Percentiles rank a stretch among this genome's conserved stretches.
Conservation (phyloP, 1,140 invertebrate genomes). For the Pararge aegeria region DNA sequence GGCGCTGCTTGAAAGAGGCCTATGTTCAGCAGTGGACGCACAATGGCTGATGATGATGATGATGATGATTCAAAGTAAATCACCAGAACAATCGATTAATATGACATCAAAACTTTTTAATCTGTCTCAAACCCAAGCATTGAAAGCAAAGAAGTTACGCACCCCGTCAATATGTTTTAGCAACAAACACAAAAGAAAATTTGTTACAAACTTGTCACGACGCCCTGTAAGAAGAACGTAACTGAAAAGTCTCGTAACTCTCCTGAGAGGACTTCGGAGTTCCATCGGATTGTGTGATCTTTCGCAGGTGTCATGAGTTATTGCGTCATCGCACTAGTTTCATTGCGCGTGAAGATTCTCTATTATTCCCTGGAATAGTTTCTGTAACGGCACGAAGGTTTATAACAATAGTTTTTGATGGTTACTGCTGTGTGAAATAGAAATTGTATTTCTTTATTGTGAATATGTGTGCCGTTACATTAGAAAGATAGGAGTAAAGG, state of each 20-base stretch:
- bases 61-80: no score
- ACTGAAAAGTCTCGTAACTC: slow-evolving; percentile 26
- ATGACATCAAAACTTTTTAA: no score
- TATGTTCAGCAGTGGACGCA: no score
- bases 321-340: slow-evolving; percentile 25
- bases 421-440: background rate
- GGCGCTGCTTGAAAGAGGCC: no score
- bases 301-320: slow-evolving; percentile 31
- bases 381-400: slow-evolving; percentile 11
- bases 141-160: background rate
- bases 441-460: background rate
- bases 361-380: slow-evolving; percentile 28
- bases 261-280: slow-evolving; percentile 20
- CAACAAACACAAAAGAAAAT: slow-evolving; percentile 10
- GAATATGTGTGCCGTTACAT: background rate
- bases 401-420: slow-evolving; percentile 1
- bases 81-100: no score
- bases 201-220: slow-evolving; percentile 10
- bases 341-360: slow-evolving; percentile 26
- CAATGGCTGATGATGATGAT: no score
- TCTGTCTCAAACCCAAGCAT: background rate
- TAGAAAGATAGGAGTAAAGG: background rate
- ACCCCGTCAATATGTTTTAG: slow-evolving; percentile 17
- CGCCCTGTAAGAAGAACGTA: slow-evolving; percentile 16
- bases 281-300: slow-evolving; percentile 26